Conservation (phyloP, 2,113 vertebrate species). For the Phodopus roborovskii region DNA sequence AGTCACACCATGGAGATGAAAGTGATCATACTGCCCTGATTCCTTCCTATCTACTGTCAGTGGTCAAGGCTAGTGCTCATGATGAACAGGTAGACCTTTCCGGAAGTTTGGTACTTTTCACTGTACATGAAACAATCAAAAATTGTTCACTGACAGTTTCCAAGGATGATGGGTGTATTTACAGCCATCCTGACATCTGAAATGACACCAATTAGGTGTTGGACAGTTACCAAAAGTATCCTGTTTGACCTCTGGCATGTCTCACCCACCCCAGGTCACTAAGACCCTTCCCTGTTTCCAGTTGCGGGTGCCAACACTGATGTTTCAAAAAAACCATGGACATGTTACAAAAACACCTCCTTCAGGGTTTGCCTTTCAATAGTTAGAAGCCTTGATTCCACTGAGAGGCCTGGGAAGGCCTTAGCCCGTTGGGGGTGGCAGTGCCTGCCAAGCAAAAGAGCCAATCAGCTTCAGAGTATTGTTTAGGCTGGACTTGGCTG, state of each 20-base stretch:
- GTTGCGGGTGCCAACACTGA: neutral
- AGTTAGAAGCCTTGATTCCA: constrained; percentile 65
- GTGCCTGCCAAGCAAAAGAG: constrained; percentile 60
- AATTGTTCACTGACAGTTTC: constrained; percentile 25
- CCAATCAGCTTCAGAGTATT: constrained; percentile 77
- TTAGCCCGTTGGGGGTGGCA: constrained; percentile 73
- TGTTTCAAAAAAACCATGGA: constrained; percentile 25
- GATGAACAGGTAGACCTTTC: constrained; percentile 30
- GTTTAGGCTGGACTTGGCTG: constrained; percentile 77
- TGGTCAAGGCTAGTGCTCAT: neutral
- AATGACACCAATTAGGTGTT: neutral
- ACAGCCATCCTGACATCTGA: constrained; percentile 22
- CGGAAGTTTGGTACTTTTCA: constrained; percentile 25
- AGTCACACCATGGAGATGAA: neutral
- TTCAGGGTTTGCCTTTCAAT: constrained; percentile 47
- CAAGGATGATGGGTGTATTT: constrained; percentile 34
- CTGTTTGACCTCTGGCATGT: neutral
- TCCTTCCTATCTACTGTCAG: neutral
- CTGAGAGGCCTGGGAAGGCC: constrained; percentile 58
- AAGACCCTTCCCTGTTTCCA: neutral
- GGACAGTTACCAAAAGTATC: constrained; percentile 30
- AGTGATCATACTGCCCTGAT: neutral
- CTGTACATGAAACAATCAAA: neutral
- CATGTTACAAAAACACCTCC: constrained; percentile 24
- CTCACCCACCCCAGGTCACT: neutral